Evolutionary conservation across 2,797 vertebrate species (phyloP).

Genomic region (Podargus strigoides): DNA sequence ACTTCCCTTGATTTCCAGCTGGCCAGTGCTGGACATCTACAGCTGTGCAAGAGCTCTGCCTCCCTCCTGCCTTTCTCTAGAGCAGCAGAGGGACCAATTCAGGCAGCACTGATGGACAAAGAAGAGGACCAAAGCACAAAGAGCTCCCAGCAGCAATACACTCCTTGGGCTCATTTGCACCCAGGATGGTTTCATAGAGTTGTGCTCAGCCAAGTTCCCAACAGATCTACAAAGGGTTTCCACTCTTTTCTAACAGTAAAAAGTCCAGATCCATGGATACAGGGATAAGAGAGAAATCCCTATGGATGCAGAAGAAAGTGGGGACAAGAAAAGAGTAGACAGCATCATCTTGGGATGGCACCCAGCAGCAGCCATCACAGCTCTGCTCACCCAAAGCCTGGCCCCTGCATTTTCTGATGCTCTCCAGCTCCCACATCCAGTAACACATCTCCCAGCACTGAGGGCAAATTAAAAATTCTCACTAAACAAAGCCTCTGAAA

Average conservation of each 20-base stretch:
- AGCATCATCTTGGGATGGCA: neutral
- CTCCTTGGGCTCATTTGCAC: neutral
- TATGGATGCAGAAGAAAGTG: neutral
- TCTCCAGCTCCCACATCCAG: neutral
- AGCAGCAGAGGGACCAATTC: fast-evolving
- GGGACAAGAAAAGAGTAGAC: neutral
- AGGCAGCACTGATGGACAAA: neutral
- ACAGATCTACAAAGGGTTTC: neutral
- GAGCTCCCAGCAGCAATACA: neutral
- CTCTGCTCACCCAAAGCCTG: neutral
- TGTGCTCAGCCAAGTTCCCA: neutral
- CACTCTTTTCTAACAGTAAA: neutral
- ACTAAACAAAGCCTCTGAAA: neutral
- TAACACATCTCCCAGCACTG: neutral
- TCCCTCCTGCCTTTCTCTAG: neutral
- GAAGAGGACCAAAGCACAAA: neutral
- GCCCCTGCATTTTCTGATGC: neutral
- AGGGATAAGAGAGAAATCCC: neutral
- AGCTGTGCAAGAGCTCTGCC: neutral
- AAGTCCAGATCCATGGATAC: neutral
- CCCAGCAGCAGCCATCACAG: neutral
- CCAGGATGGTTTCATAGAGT: neutral
- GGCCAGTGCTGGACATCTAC: neutral
- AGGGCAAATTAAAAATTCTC: neutral
- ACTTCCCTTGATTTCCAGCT: neutral